Percentiles rank a stretch among this genome's conserved stretches.
These are phyloP conservation scores for Meriones psammophilus DNA, from an alignment of 2,797 vertebrate species.

Conservation along the genomic window DNA sequence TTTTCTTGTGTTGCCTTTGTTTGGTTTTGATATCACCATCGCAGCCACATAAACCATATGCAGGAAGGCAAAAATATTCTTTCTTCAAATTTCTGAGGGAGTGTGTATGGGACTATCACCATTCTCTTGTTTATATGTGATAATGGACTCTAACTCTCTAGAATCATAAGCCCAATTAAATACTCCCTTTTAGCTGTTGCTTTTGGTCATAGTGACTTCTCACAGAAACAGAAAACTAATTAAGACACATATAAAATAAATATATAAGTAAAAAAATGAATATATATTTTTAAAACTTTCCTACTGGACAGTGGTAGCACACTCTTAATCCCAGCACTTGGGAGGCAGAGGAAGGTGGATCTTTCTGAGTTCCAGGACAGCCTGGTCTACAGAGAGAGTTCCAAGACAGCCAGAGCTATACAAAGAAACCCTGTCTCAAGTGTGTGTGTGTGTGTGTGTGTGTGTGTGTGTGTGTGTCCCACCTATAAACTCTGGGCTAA, in stretches of 20 bases:
- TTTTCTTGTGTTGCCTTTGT: background rate
- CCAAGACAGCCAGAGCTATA: background rate
- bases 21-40: background rate
- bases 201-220: background rate
- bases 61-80: background rate
- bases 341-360: background rate
- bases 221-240: background rate
- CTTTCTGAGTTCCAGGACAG: background rate
- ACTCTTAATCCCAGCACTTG: background rate
- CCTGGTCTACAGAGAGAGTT: background rate
- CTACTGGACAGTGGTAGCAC: background rate
- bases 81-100: constrained; percentile 4
- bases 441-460: too few relatives aligned
- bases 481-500: background rate
- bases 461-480: background rate
- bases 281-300: background rate
- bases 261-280: background rate
- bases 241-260: background rate
- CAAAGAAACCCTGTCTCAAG: background rate
- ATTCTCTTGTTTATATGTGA: background rate
- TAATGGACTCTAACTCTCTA: background rate
- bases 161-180: background rate
- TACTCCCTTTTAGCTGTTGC: background rate
- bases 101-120: background rate
- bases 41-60: background rate